Base-by-base conservation (phyloP, 2,113 vertebrate genomes). In the Hydrochoerus hydrochaeris region DNA sequence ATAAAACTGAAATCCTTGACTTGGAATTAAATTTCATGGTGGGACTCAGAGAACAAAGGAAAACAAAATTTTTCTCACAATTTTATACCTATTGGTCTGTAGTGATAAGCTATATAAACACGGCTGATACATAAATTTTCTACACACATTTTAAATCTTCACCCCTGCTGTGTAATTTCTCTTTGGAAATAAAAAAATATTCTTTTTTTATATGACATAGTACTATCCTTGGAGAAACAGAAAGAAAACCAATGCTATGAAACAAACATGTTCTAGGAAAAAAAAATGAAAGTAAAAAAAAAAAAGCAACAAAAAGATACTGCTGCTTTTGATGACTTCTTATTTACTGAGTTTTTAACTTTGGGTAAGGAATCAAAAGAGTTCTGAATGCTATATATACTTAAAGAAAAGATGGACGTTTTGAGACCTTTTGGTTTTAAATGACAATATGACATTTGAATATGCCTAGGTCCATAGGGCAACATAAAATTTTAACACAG, bases 131-230 rank as follows among this genome's bases (percentile, higher is more conserved):
- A 90, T 89, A 96, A 85, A 98, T 98, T 98, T 98, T 92, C 92
- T 97, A 62, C 35, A 92, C 83, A 96, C 90, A 96, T 96, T 97
- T 98, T 98, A 93, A 92, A 97, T 98, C 97, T 97, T 97, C 94
- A 98, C 71, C 67, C 24, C 75, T 97, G 95, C 73, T 97, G 91
- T 97, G 78, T 98, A 98, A 98, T 98, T 98, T 98, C 88, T 97
- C 96, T 95, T 97, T 80, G 91, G 95, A 98, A 98, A 98, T 97
- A 35, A 80, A 97, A 98, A 98, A 98, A 98, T 94, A 95, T 98
- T 96, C 96, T 98, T 94, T 96, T 98, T 98, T 96, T 85, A 98
- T 97, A 97, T 94, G 96, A 98, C 95, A 97, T 71, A 95, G 91
- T 91, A 98, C 95, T 96, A 97, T 97, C 80, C 85, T 98, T 97